Evolutionary conservation across 2,888 invertebrate genomes (phyloP).

Genomic region (Hyalella azteca): DNA sequence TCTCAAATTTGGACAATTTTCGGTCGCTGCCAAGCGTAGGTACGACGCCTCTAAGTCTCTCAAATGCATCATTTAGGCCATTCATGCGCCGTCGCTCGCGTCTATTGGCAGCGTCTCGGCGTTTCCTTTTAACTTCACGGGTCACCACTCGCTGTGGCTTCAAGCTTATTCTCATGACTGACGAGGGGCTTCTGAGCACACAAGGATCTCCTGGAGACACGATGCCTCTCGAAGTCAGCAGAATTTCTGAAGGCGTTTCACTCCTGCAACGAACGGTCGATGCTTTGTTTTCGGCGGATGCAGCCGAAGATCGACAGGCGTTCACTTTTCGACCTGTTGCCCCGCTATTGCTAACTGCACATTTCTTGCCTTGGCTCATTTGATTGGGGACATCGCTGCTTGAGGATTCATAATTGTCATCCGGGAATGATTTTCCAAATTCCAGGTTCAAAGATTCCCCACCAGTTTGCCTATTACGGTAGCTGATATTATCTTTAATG

Average conservation of each 20-base stretch:
- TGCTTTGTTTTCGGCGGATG: background rate
- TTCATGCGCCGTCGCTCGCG: constrained; percentile 77
- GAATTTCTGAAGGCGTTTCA: constrained; percentile 13
- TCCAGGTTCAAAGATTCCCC: too few species aligned
- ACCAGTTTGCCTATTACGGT: background rate
- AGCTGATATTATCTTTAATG: constrained; percentile 9
- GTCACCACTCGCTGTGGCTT: constrained; percentile 44
- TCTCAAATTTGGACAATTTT: constrained; percentile 78
- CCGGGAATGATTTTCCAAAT: too few species aligned
- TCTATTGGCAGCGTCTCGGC: constrained; percentile 67
- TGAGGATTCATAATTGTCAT: background rate
- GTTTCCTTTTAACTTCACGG: constrained; percentile 60
- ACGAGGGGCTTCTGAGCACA: background rate
- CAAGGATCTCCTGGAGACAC: constrained; percentile 8
- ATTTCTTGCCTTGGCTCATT: background rate
- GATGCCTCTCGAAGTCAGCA: constrained; percentile 24
- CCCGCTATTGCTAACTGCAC: background rate
- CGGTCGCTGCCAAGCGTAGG: constrained; percentile 75
- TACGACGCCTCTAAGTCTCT: constrained; percentile 74
- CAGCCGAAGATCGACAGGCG: background rate
- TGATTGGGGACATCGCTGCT: background rate
- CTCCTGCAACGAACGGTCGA: background rate
- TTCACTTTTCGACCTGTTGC: constrained; percentile 6
- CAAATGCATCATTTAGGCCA: constrained; percentile 77
- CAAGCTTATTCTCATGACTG: constrained; percentile 30